phyloP scores from a whole-genome alignment of 2,113 vertebrate genomes.

The Daubentonia madagascariensis region DNA sequence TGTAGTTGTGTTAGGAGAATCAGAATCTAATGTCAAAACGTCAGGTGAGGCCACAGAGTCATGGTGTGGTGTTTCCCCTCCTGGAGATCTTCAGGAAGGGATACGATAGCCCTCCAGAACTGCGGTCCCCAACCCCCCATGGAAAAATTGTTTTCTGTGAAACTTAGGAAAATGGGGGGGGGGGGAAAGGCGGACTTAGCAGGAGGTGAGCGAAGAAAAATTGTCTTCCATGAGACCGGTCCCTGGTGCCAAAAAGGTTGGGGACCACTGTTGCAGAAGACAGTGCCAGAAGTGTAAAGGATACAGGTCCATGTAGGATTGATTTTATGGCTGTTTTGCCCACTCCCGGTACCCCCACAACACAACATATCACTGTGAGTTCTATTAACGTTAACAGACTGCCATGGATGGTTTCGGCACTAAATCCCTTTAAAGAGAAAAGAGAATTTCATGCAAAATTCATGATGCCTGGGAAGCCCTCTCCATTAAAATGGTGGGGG shows the following conservation, averaged over 20 bases:
- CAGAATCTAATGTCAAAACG: not conserved
- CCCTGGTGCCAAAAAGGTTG: too few species aligned
- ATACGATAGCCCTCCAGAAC: not conserved
- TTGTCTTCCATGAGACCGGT: too few species aligned
- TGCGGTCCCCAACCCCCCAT: too few species aligned
- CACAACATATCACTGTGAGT: not conserved
- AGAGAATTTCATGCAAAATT: not conserved
- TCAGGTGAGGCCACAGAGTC: not conserved
- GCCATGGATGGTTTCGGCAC: not conserved
- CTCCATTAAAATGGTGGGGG: not conserved
- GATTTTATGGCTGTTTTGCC: not conserved
- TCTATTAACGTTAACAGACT: not conserved
- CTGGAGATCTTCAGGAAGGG: not conserved
- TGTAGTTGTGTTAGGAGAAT: not conserved
- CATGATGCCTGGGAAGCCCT: not conserved
- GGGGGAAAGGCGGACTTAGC: too few species aligned
- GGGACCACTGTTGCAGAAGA: too few species aligned
- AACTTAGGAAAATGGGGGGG: too few species aligned
- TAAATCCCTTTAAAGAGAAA: not conserved
- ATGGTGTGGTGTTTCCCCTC: fast-evolving
- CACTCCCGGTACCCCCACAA: not conserved
- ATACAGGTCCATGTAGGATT: not conserved
- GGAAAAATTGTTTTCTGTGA: too few species aligned
- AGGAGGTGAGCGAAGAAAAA: too few species aligned
- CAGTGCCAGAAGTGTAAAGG: fast-evolving